These are phyloP conservation scores for Lagorchestes hirsutus DNA, from an alignment of 2,797 vertebrate species.

Conservation along the genomic window DNA sequence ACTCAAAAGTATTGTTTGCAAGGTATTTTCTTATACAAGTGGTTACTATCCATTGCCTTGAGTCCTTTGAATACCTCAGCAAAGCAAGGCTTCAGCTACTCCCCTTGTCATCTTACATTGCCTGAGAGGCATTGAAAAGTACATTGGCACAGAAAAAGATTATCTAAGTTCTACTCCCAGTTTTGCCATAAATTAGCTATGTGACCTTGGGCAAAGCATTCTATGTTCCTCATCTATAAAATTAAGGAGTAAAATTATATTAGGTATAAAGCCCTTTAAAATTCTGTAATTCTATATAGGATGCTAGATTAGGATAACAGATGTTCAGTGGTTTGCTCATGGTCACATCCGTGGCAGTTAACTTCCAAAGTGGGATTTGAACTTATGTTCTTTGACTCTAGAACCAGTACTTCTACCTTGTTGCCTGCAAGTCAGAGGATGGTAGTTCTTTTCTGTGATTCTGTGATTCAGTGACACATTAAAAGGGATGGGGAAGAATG, in stretches of 20 bases:
- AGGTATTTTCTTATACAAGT: background rate
- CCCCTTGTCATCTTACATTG: background rate
- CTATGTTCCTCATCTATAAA: background rate
- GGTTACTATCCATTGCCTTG: background rate
- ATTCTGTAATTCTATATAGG: background rate
- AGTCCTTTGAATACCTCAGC: background rate
- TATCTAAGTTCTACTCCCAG: background rate
- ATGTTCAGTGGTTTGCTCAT: background rate
- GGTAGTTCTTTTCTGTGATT: background rate
- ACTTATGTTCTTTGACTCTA: background rate
- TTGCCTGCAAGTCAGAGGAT: background rate
- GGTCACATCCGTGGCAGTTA: background rate
- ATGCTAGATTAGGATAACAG: background rate
- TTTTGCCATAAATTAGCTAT: background rate
- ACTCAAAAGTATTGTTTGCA: background rate
- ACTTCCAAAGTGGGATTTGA: background rate
- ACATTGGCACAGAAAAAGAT: too few relatives aligned
- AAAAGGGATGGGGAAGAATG: background rate
- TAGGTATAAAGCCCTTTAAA: too few relatives aligned
- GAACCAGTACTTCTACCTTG: background rate
- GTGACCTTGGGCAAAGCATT: accelerated
- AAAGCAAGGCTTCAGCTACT: background rate
- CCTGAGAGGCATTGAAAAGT: background rate
- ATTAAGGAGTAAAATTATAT: background rate
- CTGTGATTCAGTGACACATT: background rate